Evolutionary conservation across 2,113 vertebrate genomes (phyloP).

Genomic region (Otolemur garnettii): DNA sequence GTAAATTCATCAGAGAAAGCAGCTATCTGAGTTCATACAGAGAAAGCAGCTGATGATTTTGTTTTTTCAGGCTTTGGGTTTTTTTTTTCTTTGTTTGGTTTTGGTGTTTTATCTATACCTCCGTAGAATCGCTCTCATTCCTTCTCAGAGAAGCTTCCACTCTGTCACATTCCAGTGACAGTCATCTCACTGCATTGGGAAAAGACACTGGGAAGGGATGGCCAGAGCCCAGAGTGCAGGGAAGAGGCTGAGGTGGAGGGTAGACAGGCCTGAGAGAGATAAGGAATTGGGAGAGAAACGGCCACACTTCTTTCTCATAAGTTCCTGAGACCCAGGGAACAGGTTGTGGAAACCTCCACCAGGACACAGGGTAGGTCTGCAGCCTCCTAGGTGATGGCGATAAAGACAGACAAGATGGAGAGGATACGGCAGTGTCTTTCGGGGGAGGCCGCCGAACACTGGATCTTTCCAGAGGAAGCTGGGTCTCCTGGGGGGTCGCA

Average conservation of each 20-base stretch:
- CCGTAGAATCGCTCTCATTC: background rate
- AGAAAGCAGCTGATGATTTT: background rate
- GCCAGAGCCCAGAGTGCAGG: background rate
- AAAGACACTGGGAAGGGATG: background rate
- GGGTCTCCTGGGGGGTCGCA: accelerated
- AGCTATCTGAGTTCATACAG: background rate
- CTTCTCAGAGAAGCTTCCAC: background rate
- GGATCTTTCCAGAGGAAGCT: background rate
- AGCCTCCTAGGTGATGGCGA: accelerated
- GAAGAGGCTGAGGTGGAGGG: background rate
- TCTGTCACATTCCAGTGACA: background rate
- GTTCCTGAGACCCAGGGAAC: background rate
- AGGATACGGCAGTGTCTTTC: background rate
- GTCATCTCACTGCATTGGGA: background rate
- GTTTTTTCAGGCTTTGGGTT: background rate
- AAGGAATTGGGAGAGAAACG: background rate
- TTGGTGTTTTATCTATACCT: background rate
- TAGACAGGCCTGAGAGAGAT: background rate
- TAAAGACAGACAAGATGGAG: background rate
- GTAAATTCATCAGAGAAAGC: background rate
- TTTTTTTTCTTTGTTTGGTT: background rate
- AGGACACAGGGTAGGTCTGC: background rate
- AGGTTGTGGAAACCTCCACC: background rate
- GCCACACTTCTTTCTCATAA: background rate
- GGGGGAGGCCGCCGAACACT: too few species aligned